phyloP scores from a whole-genome alignment of 2,888 invertebrate species.

The Cerastis leucographa region DNA sequence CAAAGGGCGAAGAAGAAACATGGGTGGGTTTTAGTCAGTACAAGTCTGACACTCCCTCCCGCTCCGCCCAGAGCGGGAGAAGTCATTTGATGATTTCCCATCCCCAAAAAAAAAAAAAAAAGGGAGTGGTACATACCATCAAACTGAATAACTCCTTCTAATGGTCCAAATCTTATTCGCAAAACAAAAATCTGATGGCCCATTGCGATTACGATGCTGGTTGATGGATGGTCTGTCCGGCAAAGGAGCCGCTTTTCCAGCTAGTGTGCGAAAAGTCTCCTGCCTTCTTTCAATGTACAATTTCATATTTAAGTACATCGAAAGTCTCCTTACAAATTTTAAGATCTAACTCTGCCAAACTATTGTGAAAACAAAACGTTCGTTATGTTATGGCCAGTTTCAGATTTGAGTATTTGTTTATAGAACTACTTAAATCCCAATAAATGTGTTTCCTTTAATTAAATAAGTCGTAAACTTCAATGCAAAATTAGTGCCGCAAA shows the following conservation, averaged over 20 bases:
- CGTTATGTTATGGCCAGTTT: not conserved
- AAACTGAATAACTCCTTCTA: not conserved
- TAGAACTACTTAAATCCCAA: too few relatives aligned
- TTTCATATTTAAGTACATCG: too few relatives aligned
- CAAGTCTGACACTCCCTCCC: too few relatives aligned
- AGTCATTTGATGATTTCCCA: too few relatives aligned
- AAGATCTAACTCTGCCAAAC: not conserved
- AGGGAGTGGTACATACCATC: not conserved
- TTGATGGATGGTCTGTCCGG: not conserved
- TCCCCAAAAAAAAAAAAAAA: too few relatives aligned
- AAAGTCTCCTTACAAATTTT: not conserved
- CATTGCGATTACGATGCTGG: not conserved
- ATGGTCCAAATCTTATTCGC: not conserved
- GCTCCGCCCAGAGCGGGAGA: too few relatives aligned
- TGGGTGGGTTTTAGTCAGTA: too few relatives aligned
- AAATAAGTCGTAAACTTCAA: not conserved
- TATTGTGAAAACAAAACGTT: not conserved
- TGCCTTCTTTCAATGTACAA: not conserved
- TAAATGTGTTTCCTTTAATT: not conserved
- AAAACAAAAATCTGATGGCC: not conserved
- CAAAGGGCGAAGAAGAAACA: too few relatives aligned
- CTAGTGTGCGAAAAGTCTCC: not conserved
- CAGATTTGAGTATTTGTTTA: not conserved
- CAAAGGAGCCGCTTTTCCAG: not conserved
- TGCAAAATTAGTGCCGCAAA: not conserved